Conservation (phyloP, 2,113 vertebrate species). For the Nyctereutes procyonoides region DNA sequence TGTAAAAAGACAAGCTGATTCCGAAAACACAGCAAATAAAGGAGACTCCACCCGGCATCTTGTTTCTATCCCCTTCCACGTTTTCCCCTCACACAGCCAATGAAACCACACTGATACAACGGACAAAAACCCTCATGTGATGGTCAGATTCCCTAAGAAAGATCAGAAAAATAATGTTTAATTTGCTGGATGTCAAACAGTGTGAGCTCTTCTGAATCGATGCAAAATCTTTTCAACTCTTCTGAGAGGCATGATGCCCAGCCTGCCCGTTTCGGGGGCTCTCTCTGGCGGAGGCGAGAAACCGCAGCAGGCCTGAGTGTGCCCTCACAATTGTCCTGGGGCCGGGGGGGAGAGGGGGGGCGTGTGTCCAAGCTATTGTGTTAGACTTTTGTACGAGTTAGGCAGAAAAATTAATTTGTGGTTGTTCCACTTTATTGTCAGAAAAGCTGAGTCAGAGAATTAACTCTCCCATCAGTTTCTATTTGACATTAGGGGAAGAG, state of each 20-base stretch:
- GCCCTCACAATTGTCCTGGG: background rate
- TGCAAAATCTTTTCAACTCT: background rate
- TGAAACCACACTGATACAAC: rapidly evolving
- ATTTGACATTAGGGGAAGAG: background rate
- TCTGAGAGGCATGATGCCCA: too few relatives aligned
- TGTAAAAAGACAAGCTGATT: background rate
- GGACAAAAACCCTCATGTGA: background rate
- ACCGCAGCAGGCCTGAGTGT: background rate
- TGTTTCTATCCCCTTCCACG: background rate
- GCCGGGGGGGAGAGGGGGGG: rapidly evolving
- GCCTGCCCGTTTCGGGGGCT: background rate
- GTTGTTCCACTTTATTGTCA: background rate
- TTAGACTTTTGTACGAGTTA: background rate
- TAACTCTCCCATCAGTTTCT: background rate
- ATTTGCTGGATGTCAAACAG: background rate
- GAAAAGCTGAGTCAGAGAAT: background rate
- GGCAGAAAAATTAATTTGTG: background rate
- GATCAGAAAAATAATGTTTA: background rate
- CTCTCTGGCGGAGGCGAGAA: background rate
- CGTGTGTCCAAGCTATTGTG: background rate
- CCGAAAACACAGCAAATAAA: background rate
- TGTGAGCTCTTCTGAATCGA: background rate
- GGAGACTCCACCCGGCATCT: background rate
- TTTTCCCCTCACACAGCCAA: rapidly evolving
- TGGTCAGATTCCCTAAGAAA: background rate